Conservation (phyloP, 2,797 vertebrate genomes). For the Apodemus agrarius region DNA sequence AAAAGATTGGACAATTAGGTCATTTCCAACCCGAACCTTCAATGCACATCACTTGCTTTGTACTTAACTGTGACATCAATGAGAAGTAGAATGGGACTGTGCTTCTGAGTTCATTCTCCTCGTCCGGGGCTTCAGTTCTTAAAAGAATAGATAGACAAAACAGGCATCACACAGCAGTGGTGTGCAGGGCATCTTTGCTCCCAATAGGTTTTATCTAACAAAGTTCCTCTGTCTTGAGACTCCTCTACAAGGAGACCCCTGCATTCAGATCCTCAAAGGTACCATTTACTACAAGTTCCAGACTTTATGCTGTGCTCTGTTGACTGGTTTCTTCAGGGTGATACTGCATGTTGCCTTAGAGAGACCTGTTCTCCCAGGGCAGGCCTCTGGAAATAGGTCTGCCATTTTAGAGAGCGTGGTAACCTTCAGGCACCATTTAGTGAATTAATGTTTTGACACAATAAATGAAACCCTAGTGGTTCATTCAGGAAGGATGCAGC, state of each 20-base stretch:
- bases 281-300: neutral
- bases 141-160: conserved; percentile 5
- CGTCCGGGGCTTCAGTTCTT: neutral
- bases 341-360: neutral
- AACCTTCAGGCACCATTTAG: conserved; percentile 73
- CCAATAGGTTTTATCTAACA: neutral
- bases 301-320: neutral
- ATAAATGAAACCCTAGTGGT: conserved; percentile 62
- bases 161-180: neutral
- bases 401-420: conserved; percentile 54
- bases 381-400: neutral
- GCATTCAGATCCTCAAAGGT: neutral
- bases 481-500: conserved; percentile 12
- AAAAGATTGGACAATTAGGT: neutral
- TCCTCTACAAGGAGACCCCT: neutral
- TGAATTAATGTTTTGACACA: conserved; percentile 69
- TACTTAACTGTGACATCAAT: neutral
- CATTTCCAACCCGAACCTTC: neutral
- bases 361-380: neutral
- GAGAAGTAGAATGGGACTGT: neutral
- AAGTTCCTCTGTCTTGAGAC: neutral
- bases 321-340: neutral
- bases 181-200: neutral
- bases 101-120: neutral
- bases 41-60: neutral